Evolutionary conservation across 2,797 vertebrate genomes (phyloP).

Genomic region (Sebastes oblongus): DNA sequence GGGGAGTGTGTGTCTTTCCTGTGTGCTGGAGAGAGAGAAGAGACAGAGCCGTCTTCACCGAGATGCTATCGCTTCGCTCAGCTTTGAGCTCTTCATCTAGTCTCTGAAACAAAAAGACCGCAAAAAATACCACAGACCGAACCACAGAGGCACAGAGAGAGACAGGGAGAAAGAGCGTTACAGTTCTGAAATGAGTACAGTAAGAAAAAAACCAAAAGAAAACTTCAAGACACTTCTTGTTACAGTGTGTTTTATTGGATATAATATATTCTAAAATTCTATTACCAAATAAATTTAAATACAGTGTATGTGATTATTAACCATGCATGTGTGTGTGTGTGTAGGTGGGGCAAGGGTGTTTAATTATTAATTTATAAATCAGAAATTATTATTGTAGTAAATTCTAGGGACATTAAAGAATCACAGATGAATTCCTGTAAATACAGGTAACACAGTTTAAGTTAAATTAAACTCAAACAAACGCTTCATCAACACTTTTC

Average conservation of each 20-base stretch:
- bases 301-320: not conserved
- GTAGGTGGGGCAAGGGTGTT: not conserved
- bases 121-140: conserved; percentile 77
- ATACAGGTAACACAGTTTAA: not conserved
- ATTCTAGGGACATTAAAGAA: not conserved
- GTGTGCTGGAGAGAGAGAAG: conserved; percentile 64
- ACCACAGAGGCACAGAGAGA: conserved; percentile 67
- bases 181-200: conserved; percentile 5
- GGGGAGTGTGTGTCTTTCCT: conserved; percentile 69
- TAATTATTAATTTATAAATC: not conserved
- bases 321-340: too few relatives aligned
- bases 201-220: not conserved
- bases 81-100: conserved; percentile 76
- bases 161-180: not conserved
- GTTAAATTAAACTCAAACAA: not conserved
- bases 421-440: not conserved
- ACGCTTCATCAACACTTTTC: not conserved
- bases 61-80: conserved; percentile 70
- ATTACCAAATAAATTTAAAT: not conserved
- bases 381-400: not conserved
- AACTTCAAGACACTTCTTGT: not conserved
- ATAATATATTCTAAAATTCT: not conserved
- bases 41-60: conserved; percentile 25
- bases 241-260: conserved; percentile 10
- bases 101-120: conserved; percentile 83